Base-by-base conservation (phyloP, 1,140 invertebrate species). In the Hetaerina americana region DNA sequence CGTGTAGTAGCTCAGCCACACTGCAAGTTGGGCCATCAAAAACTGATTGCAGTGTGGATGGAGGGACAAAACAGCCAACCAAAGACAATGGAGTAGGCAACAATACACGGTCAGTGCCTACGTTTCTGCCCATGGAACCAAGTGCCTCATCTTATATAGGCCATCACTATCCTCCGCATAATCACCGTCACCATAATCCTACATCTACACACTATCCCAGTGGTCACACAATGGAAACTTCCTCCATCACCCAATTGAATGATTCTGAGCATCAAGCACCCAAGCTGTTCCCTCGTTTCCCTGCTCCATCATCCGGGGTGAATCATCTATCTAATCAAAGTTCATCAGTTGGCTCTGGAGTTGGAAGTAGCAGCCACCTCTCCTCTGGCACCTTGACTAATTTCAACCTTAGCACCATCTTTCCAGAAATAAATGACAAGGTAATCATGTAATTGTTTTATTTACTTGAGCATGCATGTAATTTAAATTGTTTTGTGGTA, bases 341-440 rank as follows among this genome's bases (percentile, higher is more conserved):
- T 28, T 1, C 68, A 28, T 5, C 22, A 22, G n/a, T 5, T 5
- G 22, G 18, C 18, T 27, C 68, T 69, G 15, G 1, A 15, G n/a
- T 71, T 75, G 78, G 0, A 78, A 79, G 76, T 74, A 78, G 1
- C 79, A 80, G 78, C 75, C 73, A 6, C 80, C 82, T 77, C 40
- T 57, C 40, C 15, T 57, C 79, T 80, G 86, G 84, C 0, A 86
- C 85, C 75, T 79, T 89, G 12, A 87, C 87, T 0, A 88, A 88
- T 73, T 89, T 89, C 75, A 88, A 89, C 79, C 78, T 88, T 26
- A 87, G 86, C 72, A 87, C 87, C 0, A 89, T 89, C 71, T 88
- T 88, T 77, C 87, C 87, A 8, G 87, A 89, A 77, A 89, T 89
- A 71, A 88, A 88, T 57, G 40, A 57, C 10, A 57, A 57, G 40